Conservation (phyloP, 2,888 invertebrate genomes). For the Phyto melanocephala region DNA sequence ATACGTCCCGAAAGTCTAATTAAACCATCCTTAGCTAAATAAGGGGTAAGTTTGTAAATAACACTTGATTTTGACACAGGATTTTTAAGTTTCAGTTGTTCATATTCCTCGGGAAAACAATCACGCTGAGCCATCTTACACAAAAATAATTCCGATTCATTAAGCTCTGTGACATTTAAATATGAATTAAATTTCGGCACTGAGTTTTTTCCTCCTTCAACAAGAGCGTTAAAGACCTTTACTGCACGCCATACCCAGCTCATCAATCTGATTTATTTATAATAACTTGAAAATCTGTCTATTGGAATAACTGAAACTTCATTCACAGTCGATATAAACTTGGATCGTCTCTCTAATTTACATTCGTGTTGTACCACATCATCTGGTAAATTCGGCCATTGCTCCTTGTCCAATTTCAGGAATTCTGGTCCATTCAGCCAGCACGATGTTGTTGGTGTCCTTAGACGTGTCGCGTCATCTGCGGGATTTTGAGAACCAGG, state of each 20-base stretch:
- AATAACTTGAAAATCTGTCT: slow-evolving; percentile 4
- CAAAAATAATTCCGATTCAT: neutral
- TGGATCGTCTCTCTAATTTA: neutral
- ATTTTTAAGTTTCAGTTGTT: neutral
- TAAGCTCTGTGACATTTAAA: neutral
- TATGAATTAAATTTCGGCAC: neutral
- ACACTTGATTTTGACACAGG: neutral
- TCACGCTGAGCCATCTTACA: neutral
- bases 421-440: slow-evolving; percentile 27
- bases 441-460: neutral
- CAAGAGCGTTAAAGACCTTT: neutral
- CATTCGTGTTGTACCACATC: neutral
- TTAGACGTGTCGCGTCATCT: slow-evolving; percentile 17
- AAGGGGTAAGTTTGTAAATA: neutral
- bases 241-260: slow-evolving; percentile 9
- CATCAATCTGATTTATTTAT: neutral
- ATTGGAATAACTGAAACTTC: slow-evolving; percentile 1
- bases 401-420: neutral
- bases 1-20: slow-evolving; percentile 27
- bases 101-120: neutral
- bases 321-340: slow-evolving; percentile 9
- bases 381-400: slow-evolving; percentile 23
- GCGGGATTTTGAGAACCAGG: slow-evolving; percentile 32
- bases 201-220: neutral
- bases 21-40: neutral